phyloP scores from a whole-genome alignment of 2,113 vertebrate species.

The Megaleporinus macrocephalus region DNA sequence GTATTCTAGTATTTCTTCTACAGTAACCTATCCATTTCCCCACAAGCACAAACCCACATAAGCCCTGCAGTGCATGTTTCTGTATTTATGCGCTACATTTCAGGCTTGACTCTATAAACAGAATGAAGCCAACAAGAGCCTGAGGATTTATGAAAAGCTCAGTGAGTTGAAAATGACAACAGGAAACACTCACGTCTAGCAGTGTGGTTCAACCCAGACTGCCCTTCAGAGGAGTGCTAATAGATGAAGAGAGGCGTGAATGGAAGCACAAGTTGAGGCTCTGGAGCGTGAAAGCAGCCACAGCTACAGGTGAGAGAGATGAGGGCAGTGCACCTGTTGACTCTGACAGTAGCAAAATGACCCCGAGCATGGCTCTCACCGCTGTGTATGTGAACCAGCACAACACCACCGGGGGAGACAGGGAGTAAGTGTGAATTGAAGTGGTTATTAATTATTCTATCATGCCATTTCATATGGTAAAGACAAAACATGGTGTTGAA shows the following conservation, averaged over 20 bases:
- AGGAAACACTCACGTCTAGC: background rate
- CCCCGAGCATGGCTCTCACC: constrained; percentile 14
- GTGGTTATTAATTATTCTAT: constrained; percentile 14
- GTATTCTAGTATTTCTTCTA: no score
- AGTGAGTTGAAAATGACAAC: background rate
- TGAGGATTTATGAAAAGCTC: background rate
- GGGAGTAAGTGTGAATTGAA: background rate
- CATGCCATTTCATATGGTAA: background rate
- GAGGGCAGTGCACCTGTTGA: constrained; percentile 43
- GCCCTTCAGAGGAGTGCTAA: background rate
- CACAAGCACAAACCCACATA: no score
- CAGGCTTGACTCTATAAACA: background rate
- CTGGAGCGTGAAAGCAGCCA: constrained; percentile 1
- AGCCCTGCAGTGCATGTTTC: no score
- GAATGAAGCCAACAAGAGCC: background rate
- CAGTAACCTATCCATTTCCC: no score
- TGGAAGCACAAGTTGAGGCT: background rate
- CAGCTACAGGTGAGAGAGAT: constrained; percentile 9
- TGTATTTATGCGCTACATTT: background rate
- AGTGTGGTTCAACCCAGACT: background rate
- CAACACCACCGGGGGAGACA: no score
- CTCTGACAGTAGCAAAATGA: constrained; percentile 20
- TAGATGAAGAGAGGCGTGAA: background rate
- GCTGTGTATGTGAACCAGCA: no score
- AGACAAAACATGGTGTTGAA: background rate